phyloP scores from a whole-genome alignment of 2,797 vertebrate species.

The Enteromius viviparus region DNA sequence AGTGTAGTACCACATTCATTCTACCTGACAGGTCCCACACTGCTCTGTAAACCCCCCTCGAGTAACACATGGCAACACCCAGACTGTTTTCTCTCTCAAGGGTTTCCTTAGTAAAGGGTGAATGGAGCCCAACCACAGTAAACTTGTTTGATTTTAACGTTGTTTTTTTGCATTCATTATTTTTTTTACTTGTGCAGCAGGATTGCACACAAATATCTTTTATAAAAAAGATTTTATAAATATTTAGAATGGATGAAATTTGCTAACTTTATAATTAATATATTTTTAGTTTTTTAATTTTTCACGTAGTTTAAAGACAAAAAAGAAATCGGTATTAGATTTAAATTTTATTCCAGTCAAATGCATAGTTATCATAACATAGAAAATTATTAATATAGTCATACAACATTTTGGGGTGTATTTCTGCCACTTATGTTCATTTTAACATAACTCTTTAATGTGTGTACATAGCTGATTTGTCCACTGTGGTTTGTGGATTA shows the following conservation, averaged over 20 bases:
- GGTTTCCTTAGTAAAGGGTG: background rate
- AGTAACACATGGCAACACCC: conserved; percentile 9
- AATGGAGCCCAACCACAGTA: background rate
- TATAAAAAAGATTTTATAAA: background rate
- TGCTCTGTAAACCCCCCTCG: conserved; percentile 12
- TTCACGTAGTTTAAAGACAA: background rate
- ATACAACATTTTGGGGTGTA: background rate
- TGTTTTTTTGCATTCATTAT: no score
- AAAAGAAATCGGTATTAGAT: background rate
- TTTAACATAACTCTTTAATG: background rate
- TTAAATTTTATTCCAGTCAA: background rate
- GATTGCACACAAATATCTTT: background rate
- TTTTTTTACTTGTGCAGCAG: background rate
- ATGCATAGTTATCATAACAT: background rate
- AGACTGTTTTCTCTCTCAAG: conserved; percentile 16
- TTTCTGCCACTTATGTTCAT: background rate
- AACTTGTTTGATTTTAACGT: background rate
- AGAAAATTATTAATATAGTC: background rate
- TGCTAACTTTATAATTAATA: background rate
- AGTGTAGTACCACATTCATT: conserved; percentile 48
- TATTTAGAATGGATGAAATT: background rate
- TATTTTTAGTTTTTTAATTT: background rate
- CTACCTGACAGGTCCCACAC: conserved; percentile 32
- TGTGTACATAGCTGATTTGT: background rate
- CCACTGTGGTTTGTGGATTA: background rate